phyloP scores from a whole-genome alignment of 1,140 invertebrate species.

The Dendroctonus ponderosae region DNA sequence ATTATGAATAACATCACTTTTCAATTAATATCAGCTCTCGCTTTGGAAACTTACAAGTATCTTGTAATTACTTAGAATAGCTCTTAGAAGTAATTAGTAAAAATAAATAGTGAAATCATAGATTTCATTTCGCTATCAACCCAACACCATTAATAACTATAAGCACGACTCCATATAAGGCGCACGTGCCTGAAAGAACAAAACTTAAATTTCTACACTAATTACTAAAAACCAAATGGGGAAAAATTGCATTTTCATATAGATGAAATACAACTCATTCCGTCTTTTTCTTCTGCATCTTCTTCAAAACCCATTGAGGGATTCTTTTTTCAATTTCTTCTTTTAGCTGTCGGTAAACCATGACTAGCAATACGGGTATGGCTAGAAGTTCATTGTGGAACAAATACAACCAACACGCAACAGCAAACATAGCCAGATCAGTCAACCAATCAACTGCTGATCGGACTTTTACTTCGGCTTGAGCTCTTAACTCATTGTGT shows the following conservation, averaged over 20 bases:
- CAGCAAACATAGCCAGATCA: slow-evolving; percentile 66
- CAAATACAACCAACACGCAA: slow-evolving; percentile 74
- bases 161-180: no score
- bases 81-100: no score
- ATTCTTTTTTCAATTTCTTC: slow-evolving; percentile 56
- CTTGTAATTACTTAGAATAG: no score
- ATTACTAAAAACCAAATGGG: background rate
- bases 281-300: slow-evolving; percentile 5
- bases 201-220: background rate
- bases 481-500: slow-evolving; percentile 38
- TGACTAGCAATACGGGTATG: slow-evolving; percentile 70
- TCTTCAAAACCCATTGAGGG: slow-evolving; percentile 45
- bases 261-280: background rate
- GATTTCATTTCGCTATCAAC: no score
- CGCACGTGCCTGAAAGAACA: no score
- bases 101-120: no score
- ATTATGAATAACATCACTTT: no score
- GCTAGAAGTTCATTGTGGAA: slow-evolving; percentile 75
- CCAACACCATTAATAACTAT: no score
- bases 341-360: slow-evolving; percentile 72
- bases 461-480: slow-evolving; percentile 63
- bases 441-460: slow-evolving; percentile 66
- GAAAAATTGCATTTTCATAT: background rate
- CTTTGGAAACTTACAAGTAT: no score
- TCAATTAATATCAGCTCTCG: no score